Evolutionary conservation across 2,888 invertebrate genomes (phyloP), one percentile per base, ranked within the genome.

Genomic region (Cephus runcator): DNA sequence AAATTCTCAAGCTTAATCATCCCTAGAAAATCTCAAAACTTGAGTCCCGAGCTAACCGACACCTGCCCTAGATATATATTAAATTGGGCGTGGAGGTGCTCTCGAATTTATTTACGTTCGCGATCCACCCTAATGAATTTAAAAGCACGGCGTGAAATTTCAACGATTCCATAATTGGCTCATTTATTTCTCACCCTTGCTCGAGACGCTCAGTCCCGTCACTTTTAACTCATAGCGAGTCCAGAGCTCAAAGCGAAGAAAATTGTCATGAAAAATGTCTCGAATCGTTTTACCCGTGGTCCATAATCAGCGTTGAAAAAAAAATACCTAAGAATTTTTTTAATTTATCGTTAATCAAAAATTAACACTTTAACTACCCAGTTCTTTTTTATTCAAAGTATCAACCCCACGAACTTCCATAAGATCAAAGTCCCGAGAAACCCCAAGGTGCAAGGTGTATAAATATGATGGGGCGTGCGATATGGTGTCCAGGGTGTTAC

Each of bases 101-200:
- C 79, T 82, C 81, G 83, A 83, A 84, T 83, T 84, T 88, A 88
- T 87, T 85, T 87, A 88, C 85, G 86, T 81, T 75, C 82, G 80
- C 79, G 84, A 83, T 83, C 85, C 80, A 79, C 83, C 83, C 85
- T 89, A 89, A 89, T 87, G 88, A 89, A 89, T 88, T 87, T 85
- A 77, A 81, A 81, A 82, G 74, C 79, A 78, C 85, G 85, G 88
- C 85, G 89, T 88, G 88, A 89, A 88, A 88, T 88, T 85, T 88
- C 85, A 85, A 85, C 86, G 85, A 86, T 86, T 88, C 86, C 86
- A 79, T 89, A 89, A 89, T 89, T 89, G 89, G 86, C 87, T 84
- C 86, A 85, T 88, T 88, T 82, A 85, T 82, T 36, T 82, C 78
- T 79, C 76, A 75, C 78, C 79, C 71, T 30, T 34, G 12, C 34